Evolutionary conservation across 1,140 invertebrate genomes (phyloP).

Genomic region (Halesus radiatus): DNA sequence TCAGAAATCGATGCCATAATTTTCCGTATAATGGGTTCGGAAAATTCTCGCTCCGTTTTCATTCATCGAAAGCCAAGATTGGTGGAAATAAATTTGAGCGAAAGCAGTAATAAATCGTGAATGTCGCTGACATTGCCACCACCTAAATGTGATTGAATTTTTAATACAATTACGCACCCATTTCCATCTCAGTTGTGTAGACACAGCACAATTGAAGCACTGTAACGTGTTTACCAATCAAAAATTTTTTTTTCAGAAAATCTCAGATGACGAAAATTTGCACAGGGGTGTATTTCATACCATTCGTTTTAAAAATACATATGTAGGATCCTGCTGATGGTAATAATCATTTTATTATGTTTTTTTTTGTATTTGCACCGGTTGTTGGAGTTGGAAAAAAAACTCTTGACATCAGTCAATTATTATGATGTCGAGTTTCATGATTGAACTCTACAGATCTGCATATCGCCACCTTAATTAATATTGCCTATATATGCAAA

Average conservation of each 20-base stretch:
- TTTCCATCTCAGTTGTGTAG: constrained; percentile 26
- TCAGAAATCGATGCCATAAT: background rate
- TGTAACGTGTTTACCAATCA: background rate
- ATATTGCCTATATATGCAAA: too few relatives aligned
- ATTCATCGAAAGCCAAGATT: constrained; percentile 30
- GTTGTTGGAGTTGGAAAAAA: too few relatives aligned
- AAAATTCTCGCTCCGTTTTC: constrained; percentile 12
- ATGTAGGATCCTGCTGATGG: too few relatives aligned
- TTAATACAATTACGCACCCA: constrained; percentile 46
- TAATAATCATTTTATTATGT: too few relatives aligned
- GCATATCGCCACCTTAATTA: too few relatives aligned
- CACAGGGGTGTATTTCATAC: too few relatives aligned
- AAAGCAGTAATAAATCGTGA: constrained; percentile 45
- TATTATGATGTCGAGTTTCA: too few relatives aligned
- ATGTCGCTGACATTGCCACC: constrained; percentile 20
- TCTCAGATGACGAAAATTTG: background rate
- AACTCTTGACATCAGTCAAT: too few relatives aligned
- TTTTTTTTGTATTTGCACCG: too few relatives aligned
- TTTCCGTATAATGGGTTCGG: background rate
- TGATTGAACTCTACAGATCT: too few relatives aligned
- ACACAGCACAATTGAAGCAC: constrained; percentile 18
- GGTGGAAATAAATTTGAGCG: constrained; percentile 37
- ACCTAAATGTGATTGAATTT: constrained; percentile 51
- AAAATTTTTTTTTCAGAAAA: background rate
- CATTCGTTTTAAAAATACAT: too few relatives aligned